Evolutionary conservation across 2,797 vertebrate genomes (phyloP).

Genomic region (Sebastes nivosus): DNA sequence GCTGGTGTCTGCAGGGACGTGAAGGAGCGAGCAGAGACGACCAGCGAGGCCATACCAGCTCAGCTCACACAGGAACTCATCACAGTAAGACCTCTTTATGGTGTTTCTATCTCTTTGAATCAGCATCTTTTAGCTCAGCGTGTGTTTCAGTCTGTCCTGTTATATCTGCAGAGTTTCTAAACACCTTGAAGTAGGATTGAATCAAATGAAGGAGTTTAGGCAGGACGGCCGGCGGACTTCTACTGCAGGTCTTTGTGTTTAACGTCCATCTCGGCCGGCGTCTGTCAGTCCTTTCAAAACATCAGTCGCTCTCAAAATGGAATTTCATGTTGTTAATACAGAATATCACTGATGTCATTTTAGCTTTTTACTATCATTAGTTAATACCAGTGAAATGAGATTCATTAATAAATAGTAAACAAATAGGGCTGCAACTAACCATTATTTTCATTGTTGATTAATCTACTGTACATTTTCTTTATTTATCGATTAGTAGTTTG

Average conservation of each 20-base stretch:
- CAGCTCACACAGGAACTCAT: conserved; percentile 82
- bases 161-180: too few relatives aligned
- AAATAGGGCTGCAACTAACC: too few relatives aligned
- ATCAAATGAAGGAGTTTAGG: too few relatives aligned
- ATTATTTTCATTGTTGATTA: too few relatives aligned
- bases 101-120: too few relatives aligned
- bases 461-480: too few relatives aligned
- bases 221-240: too few relatives aligned
- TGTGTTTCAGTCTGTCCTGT: too few relatives aligned
- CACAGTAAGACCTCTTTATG: conserved; percentile 78
- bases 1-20: conserved; percentile 76
- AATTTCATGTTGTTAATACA: background rate
- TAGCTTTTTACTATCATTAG: background rate
- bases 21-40: conserved; percentile 77
- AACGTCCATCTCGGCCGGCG: background rate
- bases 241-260: background rate
- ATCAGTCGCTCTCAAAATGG: background rate
- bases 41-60: conserved; percentile 58
- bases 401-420: background rate
- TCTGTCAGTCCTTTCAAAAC: background rate
- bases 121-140: too few relatives aligned
- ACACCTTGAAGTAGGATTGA: too few relatives aligned
- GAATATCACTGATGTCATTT: background rate
- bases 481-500: too few relatives aligned
- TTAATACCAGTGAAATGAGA: too few relatives aligned